Conservation (phyloP, 2,113 vertebrate genomes). For the Todiramphus saurophagus region DNA sequence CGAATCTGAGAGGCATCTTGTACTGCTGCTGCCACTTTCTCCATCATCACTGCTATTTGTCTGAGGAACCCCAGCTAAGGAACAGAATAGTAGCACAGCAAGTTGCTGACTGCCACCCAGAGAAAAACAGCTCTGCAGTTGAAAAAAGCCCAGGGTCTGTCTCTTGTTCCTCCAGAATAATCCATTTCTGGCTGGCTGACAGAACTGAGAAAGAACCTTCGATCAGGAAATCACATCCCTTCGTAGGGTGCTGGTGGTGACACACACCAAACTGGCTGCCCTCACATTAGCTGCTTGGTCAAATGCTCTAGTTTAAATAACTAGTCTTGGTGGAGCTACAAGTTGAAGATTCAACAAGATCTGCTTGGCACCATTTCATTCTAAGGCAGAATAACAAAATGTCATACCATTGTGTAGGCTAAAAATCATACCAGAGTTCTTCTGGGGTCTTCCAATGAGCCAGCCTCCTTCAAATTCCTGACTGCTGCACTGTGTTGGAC, state of each 20-base stretch:
- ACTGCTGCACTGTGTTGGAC: no score
- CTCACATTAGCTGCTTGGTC: background rate
- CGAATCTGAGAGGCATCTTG: background rate
- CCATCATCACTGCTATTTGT: background rate
- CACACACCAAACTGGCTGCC: background rate
- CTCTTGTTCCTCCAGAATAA: background rate
- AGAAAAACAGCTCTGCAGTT: background rate
- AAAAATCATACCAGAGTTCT: background rate
- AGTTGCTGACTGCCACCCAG: conserved; percentile 20
- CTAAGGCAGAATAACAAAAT: background rate
- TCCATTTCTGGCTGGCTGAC: background rate
- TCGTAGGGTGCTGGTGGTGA: background rate
- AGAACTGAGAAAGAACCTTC: background rate
- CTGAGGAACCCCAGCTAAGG: background rate
- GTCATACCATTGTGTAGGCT: background rate
- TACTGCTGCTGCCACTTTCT: background rate
- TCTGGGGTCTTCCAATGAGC: background rate
- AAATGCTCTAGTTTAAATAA: background rate
- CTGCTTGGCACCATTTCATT: background rate
- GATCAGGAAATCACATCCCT: background rate
- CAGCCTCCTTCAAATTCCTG: accelerated
- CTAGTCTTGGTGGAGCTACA: background rate
- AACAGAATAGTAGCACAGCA: background rate
- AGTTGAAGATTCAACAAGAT: background rate
- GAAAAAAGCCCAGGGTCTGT: background rate